Conservation (phyloP, 2,888 invertebrate species). For the Dermolepida albohirtum region DNA sequence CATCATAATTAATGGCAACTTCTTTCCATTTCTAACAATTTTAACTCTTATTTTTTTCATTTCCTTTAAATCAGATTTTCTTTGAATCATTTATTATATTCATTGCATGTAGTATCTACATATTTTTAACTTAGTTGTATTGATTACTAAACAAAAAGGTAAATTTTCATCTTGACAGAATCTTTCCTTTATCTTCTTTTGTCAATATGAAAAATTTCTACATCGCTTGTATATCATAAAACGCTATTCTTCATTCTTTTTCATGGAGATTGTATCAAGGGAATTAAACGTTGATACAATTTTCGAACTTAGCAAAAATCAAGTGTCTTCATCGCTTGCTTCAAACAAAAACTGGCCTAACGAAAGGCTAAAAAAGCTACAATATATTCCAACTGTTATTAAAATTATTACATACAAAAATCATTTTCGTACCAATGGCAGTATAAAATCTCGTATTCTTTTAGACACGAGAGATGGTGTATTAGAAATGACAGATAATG, state of each 20-base stretch:
- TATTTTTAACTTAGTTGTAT: conserved; percentile 17
- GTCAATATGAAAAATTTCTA: conserved; percentile 16
- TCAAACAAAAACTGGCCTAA: conserved; percentile 34
- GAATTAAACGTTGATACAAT: conserved; percentile 3
- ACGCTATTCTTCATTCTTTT: conserved; percentile 5
- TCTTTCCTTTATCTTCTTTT: conserved; percentile 21
- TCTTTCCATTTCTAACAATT: no score
- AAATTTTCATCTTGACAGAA: conserved; percentile 22
- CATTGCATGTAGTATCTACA: conserved; percentile 28
- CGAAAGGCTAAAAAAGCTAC: conserved; percentile 41
- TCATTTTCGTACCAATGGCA: conserved; percentile 13
- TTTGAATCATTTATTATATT: conserved; percentile 14
- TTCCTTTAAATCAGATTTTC: neutral
- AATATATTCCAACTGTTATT: conserved; percentile 56
- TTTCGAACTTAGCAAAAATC: conserved; percentile 23
- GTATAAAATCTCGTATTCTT: conserved; percentile 52
- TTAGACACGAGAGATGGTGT: conserved; percentile 72
- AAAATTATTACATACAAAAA: conserved; percentile 24
- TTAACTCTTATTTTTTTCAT: neutral
- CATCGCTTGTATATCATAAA: conserved; percentile 7
- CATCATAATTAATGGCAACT: no score
- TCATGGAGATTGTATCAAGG: conserved; percentile 25
- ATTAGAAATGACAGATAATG: conserved; percentile 67
- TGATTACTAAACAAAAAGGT: neutral
- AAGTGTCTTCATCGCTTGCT: conserved; percentile 39